phyloP scores from a whole-genome alignment of 2,888 invertebrate genomes.

The Agonum fuliginosum region DNA sequence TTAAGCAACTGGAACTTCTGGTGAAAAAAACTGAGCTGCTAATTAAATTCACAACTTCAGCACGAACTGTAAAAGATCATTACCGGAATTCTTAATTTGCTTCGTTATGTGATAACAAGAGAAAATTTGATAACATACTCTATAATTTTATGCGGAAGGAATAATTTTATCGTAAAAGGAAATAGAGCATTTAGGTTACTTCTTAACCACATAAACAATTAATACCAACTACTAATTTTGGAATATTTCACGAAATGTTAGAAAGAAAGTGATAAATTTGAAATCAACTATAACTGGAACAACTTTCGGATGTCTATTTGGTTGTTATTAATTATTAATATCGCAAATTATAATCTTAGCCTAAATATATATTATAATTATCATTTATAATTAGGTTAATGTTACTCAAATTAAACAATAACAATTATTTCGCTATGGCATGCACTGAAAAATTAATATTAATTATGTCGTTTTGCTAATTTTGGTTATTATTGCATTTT shows the following conservation, averaged over 20 bases:
- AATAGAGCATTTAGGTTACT: constrained; percentile 32
- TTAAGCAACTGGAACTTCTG: neutral
- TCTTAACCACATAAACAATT: neutral
- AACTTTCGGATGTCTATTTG: neutral
- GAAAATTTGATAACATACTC: constrained; percentile 34
- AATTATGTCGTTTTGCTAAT: too few species aligned
- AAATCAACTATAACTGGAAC: neutral
- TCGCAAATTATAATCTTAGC: neutral
- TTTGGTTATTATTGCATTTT: too few species aligned
- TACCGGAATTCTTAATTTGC: constrained; percentile 16
- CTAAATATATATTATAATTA: constrained; percentile 11
- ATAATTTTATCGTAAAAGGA: constrained; percentile 31
- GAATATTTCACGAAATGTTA: constrained; percentile 8
- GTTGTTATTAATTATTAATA: constrained; percentile 7
- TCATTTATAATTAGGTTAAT: constrained; percentile 4
- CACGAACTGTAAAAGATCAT: neutral
- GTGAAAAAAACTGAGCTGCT: neutral
- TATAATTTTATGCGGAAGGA: constrained; percentile 39
- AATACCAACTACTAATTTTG: neutral
- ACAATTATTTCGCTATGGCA: too few species aligned
- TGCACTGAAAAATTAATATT: too few species aligned
- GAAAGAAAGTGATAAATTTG: constrained; percentile 13
- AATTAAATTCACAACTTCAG: constrained; percentile 6
- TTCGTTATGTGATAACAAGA: neutral
- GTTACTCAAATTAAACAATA: neutral